These are phyloP conservation scores for Plecturocebus donacophilus DNA, from an alignment of 2,113 vertebrate genomes.

Conservation along the genomic window DNA sequence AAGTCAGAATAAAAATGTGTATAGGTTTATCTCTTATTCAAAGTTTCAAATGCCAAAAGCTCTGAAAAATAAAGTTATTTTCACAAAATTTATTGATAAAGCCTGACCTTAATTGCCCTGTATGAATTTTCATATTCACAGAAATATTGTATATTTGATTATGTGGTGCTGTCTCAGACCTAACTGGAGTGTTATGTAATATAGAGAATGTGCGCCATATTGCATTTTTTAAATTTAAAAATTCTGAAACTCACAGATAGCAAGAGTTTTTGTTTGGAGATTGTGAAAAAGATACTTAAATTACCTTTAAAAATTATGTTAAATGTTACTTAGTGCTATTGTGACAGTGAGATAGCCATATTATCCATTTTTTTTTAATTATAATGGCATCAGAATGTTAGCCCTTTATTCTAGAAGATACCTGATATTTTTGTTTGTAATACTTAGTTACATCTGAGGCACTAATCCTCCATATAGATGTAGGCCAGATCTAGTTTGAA, in stretches of 20 bases:
- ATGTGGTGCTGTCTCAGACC: neutral
- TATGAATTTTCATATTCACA: conserved; percentile 1
- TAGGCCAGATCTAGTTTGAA: neutral
- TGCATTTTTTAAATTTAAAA: conserved; percentile 43
- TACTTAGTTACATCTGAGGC: neutral
- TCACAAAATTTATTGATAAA: conserved; percentile 1
- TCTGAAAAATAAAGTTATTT: neutral
- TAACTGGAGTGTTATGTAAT: neutral
- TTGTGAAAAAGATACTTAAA: neutral
- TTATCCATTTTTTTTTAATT: neutral
- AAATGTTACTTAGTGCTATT: neutral
- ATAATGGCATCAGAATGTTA: neutral
- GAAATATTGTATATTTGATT: neutral
- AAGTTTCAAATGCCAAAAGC: neutral
- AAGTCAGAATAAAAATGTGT: conserved; percentile 16
- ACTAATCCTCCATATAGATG: neutral
- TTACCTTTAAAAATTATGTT: conserved; percentile 9
- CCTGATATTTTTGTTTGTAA: neutral
- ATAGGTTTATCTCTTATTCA: neutral
- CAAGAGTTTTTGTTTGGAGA: neutral
- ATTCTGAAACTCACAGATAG: neutral
- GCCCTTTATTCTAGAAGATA: neutral
- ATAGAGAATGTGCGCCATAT: neutral
- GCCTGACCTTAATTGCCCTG: neutral
- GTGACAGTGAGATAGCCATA: neutral